Conservation (phyloP, 1,140 invertebrate species). For the Drosophila melanica region DNA sequence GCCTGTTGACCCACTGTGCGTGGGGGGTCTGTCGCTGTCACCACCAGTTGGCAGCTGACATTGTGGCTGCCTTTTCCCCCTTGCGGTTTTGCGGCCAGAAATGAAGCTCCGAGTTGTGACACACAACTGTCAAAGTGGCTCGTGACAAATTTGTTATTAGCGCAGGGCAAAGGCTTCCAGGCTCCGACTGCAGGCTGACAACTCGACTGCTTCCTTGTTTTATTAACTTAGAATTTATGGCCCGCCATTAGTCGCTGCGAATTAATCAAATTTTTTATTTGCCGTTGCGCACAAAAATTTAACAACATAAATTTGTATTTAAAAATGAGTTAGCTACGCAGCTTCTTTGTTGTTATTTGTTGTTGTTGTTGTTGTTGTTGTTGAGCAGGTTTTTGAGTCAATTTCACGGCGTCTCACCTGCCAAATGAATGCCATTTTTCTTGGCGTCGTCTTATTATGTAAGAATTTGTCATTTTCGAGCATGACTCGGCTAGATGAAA, state of each 20-base stretch:
- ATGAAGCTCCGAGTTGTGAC: conserved; percentile 53
- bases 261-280: conserved; percentile 79
- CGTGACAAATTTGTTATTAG: conserved; percentile 78
- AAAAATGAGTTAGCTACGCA: conserved; percentile 75
- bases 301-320: conserved; percentile 80
- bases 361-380: not conserved
- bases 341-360: conserved; percentile 16
- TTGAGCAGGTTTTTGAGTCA: conserved; percentile 52
- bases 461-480: conserved; percentile 76
- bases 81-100: conserved; percentile 44
- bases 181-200: conserved; percentile 22
- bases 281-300: conserved; percentile 33
- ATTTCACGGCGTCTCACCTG: conserved; percentile 75
- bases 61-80: conserved; percentile 13
- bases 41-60: conserved; percentile 18
- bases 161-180: conserved; percentile 23
- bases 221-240: conserved; percentile 78
- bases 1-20: conserved; percentile 26
- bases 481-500: conserved; percentile 58
- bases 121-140: conserved; percentile 73
- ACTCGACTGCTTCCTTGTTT: conserved; percentile 48
- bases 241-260: conserved; percentile 66
- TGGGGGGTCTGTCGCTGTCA: conserved; percentile 9
- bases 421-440: conserved; percentile 74
- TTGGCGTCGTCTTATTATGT: conserved; percentile 63